A percentile compares a stretch with the other conserved stretches of the same genome.
These are phyloP conservation scores for Coelinius sp. DNA, from an alignment of 2,888 invertebrate genomes.

Conservation along the genomic window DNA sequence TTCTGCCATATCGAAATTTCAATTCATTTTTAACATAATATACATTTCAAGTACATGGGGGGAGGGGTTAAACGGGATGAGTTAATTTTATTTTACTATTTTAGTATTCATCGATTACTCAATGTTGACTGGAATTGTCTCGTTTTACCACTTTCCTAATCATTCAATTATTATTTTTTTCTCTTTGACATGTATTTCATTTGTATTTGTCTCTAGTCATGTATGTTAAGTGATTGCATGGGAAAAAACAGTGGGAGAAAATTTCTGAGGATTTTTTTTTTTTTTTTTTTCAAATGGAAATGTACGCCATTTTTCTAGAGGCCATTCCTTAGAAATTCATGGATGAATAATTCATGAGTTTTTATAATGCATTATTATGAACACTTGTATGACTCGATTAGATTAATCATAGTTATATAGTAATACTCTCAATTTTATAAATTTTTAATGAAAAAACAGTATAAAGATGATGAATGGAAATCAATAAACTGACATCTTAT, in stretches of 20 bases:
- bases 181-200: conserved; percentile 32
- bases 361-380: too few relatives aligned
- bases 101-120: too few relatives aligned
- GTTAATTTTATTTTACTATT: too few relatives aligned
- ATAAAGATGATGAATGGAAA: background rate
- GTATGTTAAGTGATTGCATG: conserved; percentile 52
- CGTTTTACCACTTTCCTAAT: background rate
- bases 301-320: background rate
- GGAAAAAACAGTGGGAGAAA: conserved; percentile 29
- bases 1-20: conserved; percentile 9
- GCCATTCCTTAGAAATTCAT: background rate
- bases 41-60: background rate
- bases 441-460: background rate
- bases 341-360: too few relatives aligned
- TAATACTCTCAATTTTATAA: conserved; percentile 9
- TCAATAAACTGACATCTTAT: conserved; percentile 1
- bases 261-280: background rate
- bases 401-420: background rate
- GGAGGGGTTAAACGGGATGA: too few relatives aligned
- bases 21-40: background rate
- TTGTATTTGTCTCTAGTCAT: conserved; percentile 56
- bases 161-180: conserved; percentile 4
- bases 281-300: background rate
- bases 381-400: conserved; percentile 1
- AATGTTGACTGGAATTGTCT: background rate